Conservation (phyloP, 2,113 vertebrate genomes). For the Indicator indicator region DNA sequence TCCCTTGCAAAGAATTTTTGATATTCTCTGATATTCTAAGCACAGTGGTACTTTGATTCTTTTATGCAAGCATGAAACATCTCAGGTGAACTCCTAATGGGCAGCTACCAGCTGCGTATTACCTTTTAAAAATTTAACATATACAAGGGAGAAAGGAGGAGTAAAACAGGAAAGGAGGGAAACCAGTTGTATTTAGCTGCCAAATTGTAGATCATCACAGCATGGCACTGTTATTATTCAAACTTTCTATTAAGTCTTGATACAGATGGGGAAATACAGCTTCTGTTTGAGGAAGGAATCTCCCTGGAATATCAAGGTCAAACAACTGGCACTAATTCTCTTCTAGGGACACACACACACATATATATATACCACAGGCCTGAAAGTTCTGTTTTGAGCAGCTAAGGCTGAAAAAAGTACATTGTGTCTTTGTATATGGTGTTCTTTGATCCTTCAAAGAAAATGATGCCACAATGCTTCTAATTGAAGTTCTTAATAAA, state of each 20-base stretch:
- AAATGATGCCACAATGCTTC: not conserved
- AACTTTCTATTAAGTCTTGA: not conserved
- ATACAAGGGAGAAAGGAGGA: not conserved
- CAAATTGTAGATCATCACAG: not conserved
- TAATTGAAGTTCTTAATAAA: not conserved
- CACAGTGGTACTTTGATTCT: not conserved
- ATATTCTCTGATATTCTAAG: not conserved
- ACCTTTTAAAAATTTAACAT: not conserved
- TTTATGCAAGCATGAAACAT: not conserved
- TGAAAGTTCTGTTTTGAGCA: not conserved
- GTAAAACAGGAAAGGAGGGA: not conserved
- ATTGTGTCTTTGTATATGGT: rapidly evolving
- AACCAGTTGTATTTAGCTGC: not conserved
- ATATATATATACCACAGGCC: not conserved
- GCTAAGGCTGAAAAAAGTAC: not conserved
- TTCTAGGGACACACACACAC: not conserved
- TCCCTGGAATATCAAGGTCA: not conserved
- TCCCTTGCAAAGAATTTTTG: not conserved
- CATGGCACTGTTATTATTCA: not conserved
- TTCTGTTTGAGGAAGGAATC: not conserved
- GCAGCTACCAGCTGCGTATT: not conserved
- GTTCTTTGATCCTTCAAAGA: not conserved
- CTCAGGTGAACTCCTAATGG: not conserved
- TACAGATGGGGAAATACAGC: not conserved
- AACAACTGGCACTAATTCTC: not conserved